Conservation (phyloP, 2,888 invertebrate genomes). For the Labia minor region DNA sequence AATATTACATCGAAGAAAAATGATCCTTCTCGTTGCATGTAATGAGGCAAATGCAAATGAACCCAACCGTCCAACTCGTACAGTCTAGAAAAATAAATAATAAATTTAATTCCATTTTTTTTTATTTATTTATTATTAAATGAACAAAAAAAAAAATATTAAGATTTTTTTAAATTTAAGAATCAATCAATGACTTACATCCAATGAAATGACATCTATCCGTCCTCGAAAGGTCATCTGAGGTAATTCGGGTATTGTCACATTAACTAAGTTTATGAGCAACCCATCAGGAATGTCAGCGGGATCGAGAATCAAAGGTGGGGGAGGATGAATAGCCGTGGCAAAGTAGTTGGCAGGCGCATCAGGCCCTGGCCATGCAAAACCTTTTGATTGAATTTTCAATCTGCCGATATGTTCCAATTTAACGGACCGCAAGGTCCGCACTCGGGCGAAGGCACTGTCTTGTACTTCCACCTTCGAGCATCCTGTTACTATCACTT, state of each 20-base stretch:
- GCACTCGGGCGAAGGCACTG: constrained; percentile 41
- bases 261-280: not conserved
- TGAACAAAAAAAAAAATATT: too few relatives aligned
- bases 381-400: not conserved
- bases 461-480: constrained; percentile 46
- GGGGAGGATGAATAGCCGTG: not conserved
- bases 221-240: not conserved
- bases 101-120: not conserved
- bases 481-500: constrained; percentile 57
- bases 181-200: not conserved
- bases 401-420: constrained; percentile 14
- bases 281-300: not conserved
- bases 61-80: constrained; percentile 48
- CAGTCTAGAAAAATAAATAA: constrained; percentile 28
- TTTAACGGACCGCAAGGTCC: constrained; percentile 17
- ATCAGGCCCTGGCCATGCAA: constrained; percentile 14
- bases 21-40: constrained; percentile 50
- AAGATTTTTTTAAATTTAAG: not conserved
- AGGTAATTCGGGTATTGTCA: constrained; percentile 1
- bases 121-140: too few relatives aligned
- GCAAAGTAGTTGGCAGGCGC: not conserved
- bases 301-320: not conserved
- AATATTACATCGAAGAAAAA: constrained; percentile 49
- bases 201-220: not conserved
- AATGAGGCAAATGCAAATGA: constrained; percentile 68